These are phyloP conservation scores for Zaprionus taronus DNA, from an alignment of 1,140 invertebrate genomes.

Conservation along the genomic window DNA sequence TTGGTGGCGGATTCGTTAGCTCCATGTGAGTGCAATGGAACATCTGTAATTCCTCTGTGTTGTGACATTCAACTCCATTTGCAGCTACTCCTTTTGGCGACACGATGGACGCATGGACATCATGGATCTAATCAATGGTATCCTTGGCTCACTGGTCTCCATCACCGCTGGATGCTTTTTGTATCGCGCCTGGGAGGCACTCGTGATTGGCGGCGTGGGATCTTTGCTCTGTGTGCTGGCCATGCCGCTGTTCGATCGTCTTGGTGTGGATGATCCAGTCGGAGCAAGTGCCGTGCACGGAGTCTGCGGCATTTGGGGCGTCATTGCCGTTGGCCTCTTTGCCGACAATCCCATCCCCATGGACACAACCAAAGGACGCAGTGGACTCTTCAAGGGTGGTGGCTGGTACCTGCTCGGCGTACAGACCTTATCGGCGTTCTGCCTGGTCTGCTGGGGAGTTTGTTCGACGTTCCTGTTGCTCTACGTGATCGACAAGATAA, in stretches of 20 bases:
- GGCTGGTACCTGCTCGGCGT: conserved; percentile 94
- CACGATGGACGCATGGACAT: conserved; percentile 91
- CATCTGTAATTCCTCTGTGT: not conserved
- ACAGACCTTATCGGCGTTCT: conserved; percentile 90
- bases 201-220: conserved; percentile 93
- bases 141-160: conserved; percentile 93
- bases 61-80: not conserved
- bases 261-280: conserved; percentile 95
- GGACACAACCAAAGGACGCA: conserved; percentile 90
- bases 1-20: conserved; percentile 93
- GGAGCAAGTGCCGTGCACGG: conserved; percentile 95
- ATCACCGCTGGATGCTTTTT: conserved; percentile 97
- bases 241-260: conserved; percentile 90
- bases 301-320: conserved; percentile 90
- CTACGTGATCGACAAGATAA: conserved; percentile 91
- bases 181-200: conserved; percentile 93
- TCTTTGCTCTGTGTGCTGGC: conserved; percentile 89
- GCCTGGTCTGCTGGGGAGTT: conserved; percentile 90
- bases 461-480: conserved; percentile 89
- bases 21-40: conserved; percentile 85
- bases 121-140: conserved; percentile 94
- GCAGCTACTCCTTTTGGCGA: conserved; percentile 87
- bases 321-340: conserved; percentile 95
- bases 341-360: conserved; percentile 93
- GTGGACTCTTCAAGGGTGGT: conserved; percentile 95